Evolutionary conservation across 2,113 vertebrate species (phyloP).

Genomic region (Puma concolor): DNA sequence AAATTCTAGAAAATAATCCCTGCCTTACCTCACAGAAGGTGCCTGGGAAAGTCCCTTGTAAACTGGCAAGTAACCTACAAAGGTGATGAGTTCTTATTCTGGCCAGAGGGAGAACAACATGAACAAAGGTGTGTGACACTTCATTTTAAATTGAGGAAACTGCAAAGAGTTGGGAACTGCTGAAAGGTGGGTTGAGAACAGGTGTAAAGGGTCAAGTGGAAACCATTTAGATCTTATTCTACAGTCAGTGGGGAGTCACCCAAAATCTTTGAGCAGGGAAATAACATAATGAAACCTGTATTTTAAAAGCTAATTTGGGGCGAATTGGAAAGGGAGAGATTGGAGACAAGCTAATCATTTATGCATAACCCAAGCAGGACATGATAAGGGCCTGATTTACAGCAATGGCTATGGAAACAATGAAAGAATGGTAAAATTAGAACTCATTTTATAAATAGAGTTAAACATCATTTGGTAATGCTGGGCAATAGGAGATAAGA

Average conservation of each 20-base stretch:
- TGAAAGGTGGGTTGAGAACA: conserved; percentile 6
- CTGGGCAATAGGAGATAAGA: background rate
- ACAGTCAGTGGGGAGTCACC: conserved; percentile 43
- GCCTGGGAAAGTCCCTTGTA: background rate
- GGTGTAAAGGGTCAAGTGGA: conserved; percentile 26
- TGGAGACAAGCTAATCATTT: conserved; percentile 30
- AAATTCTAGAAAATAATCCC: background rate
- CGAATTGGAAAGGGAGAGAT: conserved; percentile 39
- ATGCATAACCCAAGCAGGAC: conserved; percentile 3
- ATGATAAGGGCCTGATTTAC: conserved; percentile 57
- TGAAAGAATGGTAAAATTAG: background rate
- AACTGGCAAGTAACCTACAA: background rate
- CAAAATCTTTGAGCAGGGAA: conserved; percentile 62
- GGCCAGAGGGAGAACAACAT: background rate
- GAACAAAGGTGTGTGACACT: background rate
- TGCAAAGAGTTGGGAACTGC: background rate
- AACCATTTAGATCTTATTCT: conserved; percentile 43
- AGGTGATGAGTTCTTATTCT: background rate
- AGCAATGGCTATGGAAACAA: conserved; percentile 8
- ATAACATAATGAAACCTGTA: conserved; percentile 63
- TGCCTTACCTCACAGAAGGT: background rate
- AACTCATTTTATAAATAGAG: conserved; percentile 15
- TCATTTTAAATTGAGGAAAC: conserved; percentile 40
- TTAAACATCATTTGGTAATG: background rate
- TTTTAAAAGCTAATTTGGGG: conserved; percentile 63